Evolutionary conservation across 2,888 invertebrate genomes (phyloP).

Genomic region (Athalia rosae): DNA sequence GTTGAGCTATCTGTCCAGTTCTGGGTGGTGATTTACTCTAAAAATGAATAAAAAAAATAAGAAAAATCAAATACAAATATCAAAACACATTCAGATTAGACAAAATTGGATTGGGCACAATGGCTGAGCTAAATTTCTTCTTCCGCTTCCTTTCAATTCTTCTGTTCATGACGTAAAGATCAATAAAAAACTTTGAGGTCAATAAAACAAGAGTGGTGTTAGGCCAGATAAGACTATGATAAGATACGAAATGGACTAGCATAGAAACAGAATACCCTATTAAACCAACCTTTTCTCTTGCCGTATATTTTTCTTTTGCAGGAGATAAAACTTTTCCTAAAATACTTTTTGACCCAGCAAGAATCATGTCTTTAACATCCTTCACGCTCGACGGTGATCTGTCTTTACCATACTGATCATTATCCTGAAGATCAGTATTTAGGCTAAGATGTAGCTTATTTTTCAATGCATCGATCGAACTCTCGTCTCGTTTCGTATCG

Average conservation of each 20-base stretch:
- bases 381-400: constrained; percentile 79
- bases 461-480: constrained; percentile 66
- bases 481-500: constrained; percentile 69
- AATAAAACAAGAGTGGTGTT: no score
- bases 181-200: no score
- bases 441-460: constrained; percentile 69
- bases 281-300: constrained; percentile 71
- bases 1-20: constrained; percentile 50
- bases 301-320: constrained; percentile 79
- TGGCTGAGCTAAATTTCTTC: neutral
- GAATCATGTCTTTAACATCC: constrained; percentile 83
- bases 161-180: no score
- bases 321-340: constrained; percentile 87
- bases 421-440: constrained; percentile 67
- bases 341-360: constrained; percentile 83
- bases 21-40: constrained; percentile 73
- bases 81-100: no score
- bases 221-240: constrained; percentile 36
- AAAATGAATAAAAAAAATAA: constrained; percentile 38
- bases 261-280: constrained; percentile 48
- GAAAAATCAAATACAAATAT: constrained; percentile 14
- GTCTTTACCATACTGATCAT: constrained; percentile 70
- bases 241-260: constrained; percentile 72
- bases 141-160: no score
- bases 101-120: neutral